These are phyloP conservation scores for Microhierax caerulescens DNA, from an alignment of 2,797 vertebrate genomes.

Conservation along the genomic window DNA sequence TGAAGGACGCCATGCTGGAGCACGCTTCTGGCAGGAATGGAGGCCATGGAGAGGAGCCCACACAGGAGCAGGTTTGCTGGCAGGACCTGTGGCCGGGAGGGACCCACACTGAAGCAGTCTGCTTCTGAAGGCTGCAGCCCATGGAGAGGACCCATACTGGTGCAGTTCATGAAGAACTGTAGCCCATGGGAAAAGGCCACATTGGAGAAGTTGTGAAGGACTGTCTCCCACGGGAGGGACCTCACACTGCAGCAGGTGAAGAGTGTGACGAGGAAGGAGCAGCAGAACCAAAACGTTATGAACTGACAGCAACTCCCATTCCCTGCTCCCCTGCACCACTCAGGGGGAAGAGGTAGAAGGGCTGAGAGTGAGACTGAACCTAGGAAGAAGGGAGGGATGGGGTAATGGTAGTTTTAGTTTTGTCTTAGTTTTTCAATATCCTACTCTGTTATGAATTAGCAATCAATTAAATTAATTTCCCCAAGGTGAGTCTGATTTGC, in stretches of 20 bases:
- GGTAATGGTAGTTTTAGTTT: not conserved
- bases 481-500: not conserved
- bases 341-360: not conserved
- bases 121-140: not conserved
- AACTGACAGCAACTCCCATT: too few species aligned
- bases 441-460: not conserved
- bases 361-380: not conserved
- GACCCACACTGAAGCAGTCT: not conserved
- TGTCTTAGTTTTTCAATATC: not conserved
- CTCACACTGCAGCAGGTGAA: too few species aligned
- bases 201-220: not conserved
- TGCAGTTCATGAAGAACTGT: not conserved
- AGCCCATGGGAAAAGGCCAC: not conserved
- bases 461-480: not conserved
- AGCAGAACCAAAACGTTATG: too few species aligned
- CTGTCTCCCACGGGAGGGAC: too few species aligned
- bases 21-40: not conserved
- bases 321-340: rapidly evolving
- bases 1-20: not conserved
- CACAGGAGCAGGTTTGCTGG: not conserved
- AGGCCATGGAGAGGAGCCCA: not conserved
- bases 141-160: not conserved
- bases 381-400: not conserved
- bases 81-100: not conserved
- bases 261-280: too few species aligned